Evolutionary conservation across 2,888 invertebrate species (phyloP), one percentile per base, ranked within the genome.

Genomic region (Drosophila conformis): DNA sequence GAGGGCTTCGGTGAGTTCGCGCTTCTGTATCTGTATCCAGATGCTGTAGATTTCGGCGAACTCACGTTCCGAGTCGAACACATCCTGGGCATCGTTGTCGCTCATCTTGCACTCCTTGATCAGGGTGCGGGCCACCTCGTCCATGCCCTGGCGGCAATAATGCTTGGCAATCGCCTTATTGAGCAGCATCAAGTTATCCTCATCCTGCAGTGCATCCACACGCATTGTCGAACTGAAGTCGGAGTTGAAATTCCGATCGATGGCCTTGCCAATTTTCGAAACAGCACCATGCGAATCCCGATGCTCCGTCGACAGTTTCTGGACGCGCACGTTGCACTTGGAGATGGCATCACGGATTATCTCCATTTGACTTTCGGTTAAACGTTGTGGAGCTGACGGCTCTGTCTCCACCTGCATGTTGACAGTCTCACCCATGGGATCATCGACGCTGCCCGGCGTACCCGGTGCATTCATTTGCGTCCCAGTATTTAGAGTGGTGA

Each of bases 261-360:
- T 97, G 0, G 98, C 97, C 94, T 99, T 99, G 59, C 99, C 99
- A 57, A 99, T 98, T 94, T 98, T 97, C 0, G 99, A 99, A 6
- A 97, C 96, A 4, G 92, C 87, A 1, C 93, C 92, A 91, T 98
- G 98, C 21, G 97, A 94, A 75, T 95, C 95, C 81, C 97, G 94
- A 91, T 98, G 97, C 93, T 98, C 98, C 69, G 97, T 95, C 1
- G 98, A 97, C 83, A 98, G 94, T 91, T 96, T 95, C 77, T 96
- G 96, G 0, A 97, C 95, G 31, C 96, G 96, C 89, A 98, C 97
- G 90, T 97, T 97, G 42, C 97, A 95, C 92, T 97, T 96, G 52
- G 95, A 94, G 91, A 98, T 95, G 18, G 96, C 94, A 76, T 97
- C 96, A 83, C 95, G 95, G 51, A 98, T 94, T 42, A 96, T 94